phyloP scores from a whole-genome alignment of 2,888 invertebrate species.

The Nemapogon koenigi region DNA sequence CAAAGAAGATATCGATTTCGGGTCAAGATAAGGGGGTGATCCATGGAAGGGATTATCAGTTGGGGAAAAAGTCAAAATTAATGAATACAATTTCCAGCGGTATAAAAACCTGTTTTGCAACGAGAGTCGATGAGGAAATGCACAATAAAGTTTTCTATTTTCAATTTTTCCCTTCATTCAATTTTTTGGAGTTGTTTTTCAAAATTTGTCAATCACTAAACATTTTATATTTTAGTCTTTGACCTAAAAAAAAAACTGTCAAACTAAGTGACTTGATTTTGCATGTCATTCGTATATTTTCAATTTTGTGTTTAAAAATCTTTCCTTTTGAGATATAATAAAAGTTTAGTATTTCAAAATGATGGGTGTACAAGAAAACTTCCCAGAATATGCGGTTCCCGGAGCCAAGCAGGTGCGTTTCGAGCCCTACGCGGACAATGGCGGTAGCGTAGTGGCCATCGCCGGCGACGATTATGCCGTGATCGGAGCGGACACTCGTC shows the following conservation, averaged over 20 bases:
- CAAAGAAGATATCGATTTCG: too few relatives aligned
- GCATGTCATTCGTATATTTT: constrained; percentile 35
- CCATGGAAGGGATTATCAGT: too few relatives aligned
- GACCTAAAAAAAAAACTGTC: constrained; percentile 12
- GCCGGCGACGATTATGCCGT: constrained; percentile 95
- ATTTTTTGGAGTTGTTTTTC: too few relatives aligned
- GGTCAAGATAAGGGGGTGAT: too few relatives aligned
- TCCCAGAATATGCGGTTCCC: constrained; percentile 56
- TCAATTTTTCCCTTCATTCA: too few relatives aligned
- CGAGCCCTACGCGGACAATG: constrained; percentile 59
- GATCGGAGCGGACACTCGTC: constrained; percentile 93
- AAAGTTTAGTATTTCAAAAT: constrained; percentile 24
- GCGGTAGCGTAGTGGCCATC: constrained; percentile 92
- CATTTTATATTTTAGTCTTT: constrained; percentile 15
- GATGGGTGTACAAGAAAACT: constrained; percentile 39
- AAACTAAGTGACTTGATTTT: constrained; percentile 21
- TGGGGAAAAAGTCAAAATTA: too few relatives aligned
- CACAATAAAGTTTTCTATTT: too few relatives aligned
- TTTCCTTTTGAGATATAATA: neutral
- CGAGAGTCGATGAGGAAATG: too few relatives aligned
- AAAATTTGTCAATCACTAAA: constrained; percentile 6
- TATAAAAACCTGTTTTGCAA: too few relatives aligned
- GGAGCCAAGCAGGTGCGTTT: constrained; percentile 59
- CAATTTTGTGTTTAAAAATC: constrained; percentile 4
- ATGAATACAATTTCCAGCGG: too few relatives aligned